Evolutionary conservation across 2,797 vertebrate species (phyloP).

Genomic region (Gastrophryne carolinensis): DNA sequence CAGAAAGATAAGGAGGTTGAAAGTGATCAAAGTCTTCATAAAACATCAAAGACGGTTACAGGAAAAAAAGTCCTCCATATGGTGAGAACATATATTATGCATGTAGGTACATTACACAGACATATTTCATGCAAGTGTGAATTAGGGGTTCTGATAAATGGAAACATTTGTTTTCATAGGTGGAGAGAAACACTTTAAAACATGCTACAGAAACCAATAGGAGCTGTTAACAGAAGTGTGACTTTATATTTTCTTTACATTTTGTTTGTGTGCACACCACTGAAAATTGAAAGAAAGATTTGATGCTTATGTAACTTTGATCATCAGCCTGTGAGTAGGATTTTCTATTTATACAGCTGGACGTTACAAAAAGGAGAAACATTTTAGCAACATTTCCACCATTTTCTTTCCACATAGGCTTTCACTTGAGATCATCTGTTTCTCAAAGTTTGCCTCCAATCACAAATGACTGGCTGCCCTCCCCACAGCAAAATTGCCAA

Average conservation of each 20-base stretch:
- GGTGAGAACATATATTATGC: not conserved
- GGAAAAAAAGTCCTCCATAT: too few relatives aligned
- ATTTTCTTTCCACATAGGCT: not conserved
- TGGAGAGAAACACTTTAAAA: not conserved
- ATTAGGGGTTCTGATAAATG: not conserved
- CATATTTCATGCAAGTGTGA: not conserved
- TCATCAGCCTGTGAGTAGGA: not conserved
- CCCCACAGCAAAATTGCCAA: too few relatives aligned
- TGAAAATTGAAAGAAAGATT: not conserved
- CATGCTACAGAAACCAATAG: not conserved
- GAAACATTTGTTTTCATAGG: not conserved
- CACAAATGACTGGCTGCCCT: not conserved
- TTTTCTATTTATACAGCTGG: conserved; percentile 29
- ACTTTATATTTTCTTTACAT: not conserved
- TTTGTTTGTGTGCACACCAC: conserved; percentile 13
- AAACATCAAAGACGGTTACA: too few relatives aligned
- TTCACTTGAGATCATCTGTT: not conserved
- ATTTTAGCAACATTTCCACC: not conserved
- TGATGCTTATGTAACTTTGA: conserved; percentile 4
- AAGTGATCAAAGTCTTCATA: too few relatives aligned
- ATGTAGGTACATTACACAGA: not conserved
- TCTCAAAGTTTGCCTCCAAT: not conserved
- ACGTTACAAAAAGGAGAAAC: not conserved
- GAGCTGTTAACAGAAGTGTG: not conserved
- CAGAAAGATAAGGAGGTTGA: too few relatives aligned